Evolutionary conservation across 2,888 invertebrate species (phyloP), one percentile per base, ranked within the genome.

Genomic region (Atrina japonica): DNA sequence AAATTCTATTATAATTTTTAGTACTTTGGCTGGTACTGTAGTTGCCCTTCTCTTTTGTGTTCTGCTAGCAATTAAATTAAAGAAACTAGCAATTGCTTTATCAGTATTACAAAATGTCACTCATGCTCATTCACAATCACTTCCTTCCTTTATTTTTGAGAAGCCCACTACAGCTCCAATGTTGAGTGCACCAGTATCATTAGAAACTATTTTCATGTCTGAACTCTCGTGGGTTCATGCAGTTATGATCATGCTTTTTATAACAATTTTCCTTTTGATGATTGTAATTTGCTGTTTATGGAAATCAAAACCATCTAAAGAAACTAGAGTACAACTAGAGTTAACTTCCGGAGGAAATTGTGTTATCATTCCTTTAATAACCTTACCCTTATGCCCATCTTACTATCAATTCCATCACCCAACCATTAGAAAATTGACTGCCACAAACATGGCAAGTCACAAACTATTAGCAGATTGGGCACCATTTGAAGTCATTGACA

Each of bases 71-170:
- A 11, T 50, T 2, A 63, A 63, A 40, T 14, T 50, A 23, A 63
- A 52, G 40, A 63, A 52, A 40, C 7, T 63, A 16, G 35, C 63
- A 1, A 61, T 50, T 9, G 35, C 50, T 35, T 43, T 61, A 23
- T 50, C 50, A 14, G 35, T 61, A 35, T 30, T 50, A 35, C 61
- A 61, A 35, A 41, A 61, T 27, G 16, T 61, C 21, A 9, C 50
- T 11, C 21, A 50, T n/a, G 9, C 30, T 30, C 47, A 52, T 27
- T 30, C 52, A 18, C 50, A 63, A 52, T 9, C 14, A 0, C 16
- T 63, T 50, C 63, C 63, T 16, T 52, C 52, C 25, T 63, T 63
- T 52, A 50, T 63, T 50, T 63, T 30, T 35, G 14, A 61, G 7
- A 49, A 47, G 25, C 3, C 43, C 3, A 49, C 21, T 18, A n/a